Evolutionary conservation across 2,113 vertebrate genomes (phyloP), one percentile per base, ranked within the genome.

Genomic region (Lepidothrix coronata): DNA sequence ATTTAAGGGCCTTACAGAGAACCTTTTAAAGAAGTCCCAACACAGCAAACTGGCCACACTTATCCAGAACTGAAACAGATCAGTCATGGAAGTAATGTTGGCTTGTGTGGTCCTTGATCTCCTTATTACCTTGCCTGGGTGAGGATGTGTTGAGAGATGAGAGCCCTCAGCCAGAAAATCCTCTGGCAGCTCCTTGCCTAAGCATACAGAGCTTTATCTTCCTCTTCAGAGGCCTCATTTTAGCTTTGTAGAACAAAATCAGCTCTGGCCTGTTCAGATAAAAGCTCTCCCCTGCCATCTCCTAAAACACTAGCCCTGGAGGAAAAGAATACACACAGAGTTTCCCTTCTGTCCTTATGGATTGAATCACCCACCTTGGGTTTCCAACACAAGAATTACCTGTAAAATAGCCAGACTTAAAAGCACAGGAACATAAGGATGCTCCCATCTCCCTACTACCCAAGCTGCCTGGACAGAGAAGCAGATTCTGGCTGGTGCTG

Each of bases 141-240:
- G 27, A 95, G 58, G 51, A 81, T 70, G 46, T 94, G 55, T 76
- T 80, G 67, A 85, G 93, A 85, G 63, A 83, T 58, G 63, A 93
- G 54, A 91, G 14, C 14, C 43, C 39, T 48, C 28, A 80, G 85
- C 59, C 93, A 94, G 88, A 88, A 94, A 91, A 88, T 82, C 74
- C 48, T 92, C 81, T 85, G 91, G 70, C 88, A 88, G 55, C 78
- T 94, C 63, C 35, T 33, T 54, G 48, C 39, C 54, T 80, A 66
- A 66, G 54, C 58, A 76, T 7, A 54, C 3, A 43, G 62, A 54
- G 41, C 37, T 87, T 96, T 79, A 80, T 88, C 81, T 90, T 83
- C 75, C 63, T 71, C 77, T 79, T 67, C 89, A 74, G 70, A 91
- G 66, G 59, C 67, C 25, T 11, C 5, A 1, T n/a, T 89, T 85